Evolutionary conservation across 2,888 invertebrate genomes (phyloP), one percentile per base, ranked within the genome.

Genomic region (Xylocampa areola): DNA sequence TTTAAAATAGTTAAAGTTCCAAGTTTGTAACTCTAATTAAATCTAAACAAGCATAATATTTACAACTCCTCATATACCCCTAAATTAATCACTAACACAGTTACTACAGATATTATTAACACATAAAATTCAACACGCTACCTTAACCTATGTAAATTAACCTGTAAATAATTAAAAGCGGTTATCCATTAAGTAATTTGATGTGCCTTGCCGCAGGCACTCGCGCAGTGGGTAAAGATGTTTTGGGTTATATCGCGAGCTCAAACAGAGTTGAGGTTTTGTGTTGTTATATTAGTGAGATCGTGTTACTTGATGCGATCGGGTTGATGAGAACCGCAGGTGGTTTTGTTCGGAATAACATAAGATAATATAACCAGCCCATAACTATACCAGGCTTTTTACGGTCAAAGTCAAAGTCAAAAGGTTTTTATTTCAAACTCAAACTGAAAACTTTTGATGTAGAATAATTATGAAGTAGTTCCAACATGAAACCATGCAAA

Each of bases 161-260:
- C 59, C 68, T 65, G 61, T 73, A 50, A 76, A 82, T 79, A 75
- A 76, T 81, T 73, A 53, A 72, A 66, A 62, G 65, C 44, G 51
- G 60, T 67, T 73, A 57, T 79, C 79, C 79, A 83, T 84, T 84
- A 77, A 73, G 68, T 76, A 77, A 84, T 82, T 75, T 67, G 76
- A 79, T 71, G 68, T 30, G 21, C 45, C 59, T 47, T 16, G 75
- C 85, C 77, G 27, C 53, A 17, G 76, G 83, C 84, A 51, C 16
- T 70, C 60, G 73, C 61, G 72, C 65, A 80, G 55, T 74, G 62
- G 74, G 71, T 73, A 71, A 74, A 69, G 71, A 70, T 77, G 40
- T 64, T 76, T 58, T 45, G 43, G 29, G 71, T 80, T 77, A 81
- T 78, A 70, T 59, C 30, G 58, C 1, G 59, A 52, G 52, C 29